Evolutionary conservation across 2,113 vertebrate species (phyloP).

Genomic region (Tichodroma muraria): DNA sequence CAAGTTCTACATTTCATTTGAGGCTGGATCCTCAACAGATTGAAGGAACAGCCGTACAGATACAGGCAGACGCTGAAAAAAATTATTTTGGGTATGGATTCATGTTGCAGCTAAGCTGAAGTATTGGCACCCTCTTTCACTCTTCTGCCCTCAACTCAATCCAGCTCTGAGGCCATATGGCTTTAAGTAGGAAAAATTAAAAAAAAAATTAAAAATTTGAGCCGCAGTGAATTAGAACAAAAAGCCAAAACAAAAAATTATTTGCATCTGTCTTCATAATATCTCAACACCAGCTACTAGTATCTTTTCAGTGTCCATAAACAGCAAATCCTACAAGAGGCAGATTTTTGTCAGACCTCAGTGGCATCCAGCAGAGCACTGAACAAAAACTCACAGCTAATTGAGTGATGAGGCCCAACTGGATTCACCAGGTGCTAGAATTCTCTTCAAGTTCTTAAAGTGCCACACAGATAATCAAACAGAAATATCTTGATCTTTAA

Average conservation of each 20-base stretch:
- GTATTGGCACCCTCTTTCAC: background rate
- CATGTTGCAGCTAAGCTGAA: background rate
- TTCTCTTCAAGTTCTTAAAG: background rate
- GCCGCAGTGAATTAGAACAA: background rate
- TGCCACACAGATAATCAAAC: background rate
- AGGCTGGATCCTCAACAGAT: background rate
- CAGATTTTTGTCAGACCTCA: background rate
- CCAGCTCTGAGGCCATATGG: background rate
- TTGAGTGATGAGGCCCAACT: background rate
- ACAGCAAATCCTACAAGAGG: background rate
- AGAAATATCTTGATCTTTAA: background rate
- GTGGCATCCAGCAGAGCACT: background rate
- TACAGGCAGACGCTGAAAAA: background rate
- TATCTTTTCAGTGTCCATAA: background rate
- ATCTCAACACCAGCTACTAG: background rate
- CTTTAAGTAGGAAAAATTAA: background rate
- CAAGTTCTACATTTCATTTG: background rate
- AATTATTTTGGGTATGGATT: background rate
- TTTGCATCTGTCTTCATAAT: background rate
- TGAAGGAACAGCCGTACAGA: background rate
- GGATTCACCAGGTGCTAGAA: background rate
- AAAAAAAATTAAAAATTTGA: background rate
- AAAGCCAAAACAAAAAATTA: background rate
- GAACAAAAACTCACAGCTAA: background rate
- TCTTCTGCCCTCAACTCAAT: background rate